Conservation (phyloP, 2,113 vertebrate genomes). For the Labeo rohita region DNA sequence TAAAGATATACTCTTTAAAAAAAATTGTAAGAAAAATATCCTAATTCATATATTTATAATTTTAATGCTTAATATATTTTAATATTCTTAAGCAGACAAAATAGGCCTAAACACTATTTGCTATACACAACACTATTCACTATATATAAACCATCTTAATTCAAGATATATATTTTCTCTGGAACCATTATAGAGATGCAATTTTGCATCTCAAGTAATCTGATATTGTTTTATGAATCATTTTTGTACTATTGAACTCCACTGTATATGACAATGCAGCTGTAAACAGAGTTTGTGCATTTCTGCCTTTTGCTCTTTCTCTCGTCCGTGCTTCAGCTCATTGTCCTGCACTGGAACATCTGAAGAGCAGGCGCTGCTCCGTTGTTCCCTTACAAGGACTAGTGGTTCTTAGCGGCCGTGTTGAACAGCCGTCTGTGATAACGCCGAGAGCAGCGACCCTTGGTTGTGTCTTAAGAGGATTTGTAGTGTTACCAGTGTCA, state of each 20-base stretch:
- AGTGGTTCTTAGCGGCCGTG: neutral
- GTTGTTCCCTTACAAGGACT: neutral
- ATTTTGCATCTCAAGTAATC: neutral
- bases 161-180: neutral
- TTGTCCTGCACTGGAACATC: neutral
- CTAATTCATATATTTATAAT: no score
- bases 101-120: no score
- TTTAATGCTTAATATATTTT: no score
- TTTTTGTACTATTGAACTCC: neutral
- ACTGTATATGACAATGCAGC: no score
- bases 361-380: neutral
- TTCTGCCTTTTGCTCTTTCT: no score
- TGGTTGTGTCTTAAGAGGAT: slow-evolving; percentile 56
- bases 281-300: no score
- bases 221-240: neutral
- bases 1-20: no score
- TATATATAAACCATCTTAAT: no score
- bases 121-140: no score
- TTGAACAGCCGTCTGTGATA: slow-evolving; percentile 17
- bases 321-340: neutral
- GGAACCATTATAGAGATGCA: neutral
- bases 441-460: slow-evolving; percentile 7
- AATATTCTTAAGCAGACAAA: no score
- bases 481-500: slow-evolving; percentile 40
- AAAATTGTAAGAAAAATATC: no score